phyloP scores from a whole-genome alignment of 2,797 vertebrate genomes.

The Anisognathus igniventris region DNA sequence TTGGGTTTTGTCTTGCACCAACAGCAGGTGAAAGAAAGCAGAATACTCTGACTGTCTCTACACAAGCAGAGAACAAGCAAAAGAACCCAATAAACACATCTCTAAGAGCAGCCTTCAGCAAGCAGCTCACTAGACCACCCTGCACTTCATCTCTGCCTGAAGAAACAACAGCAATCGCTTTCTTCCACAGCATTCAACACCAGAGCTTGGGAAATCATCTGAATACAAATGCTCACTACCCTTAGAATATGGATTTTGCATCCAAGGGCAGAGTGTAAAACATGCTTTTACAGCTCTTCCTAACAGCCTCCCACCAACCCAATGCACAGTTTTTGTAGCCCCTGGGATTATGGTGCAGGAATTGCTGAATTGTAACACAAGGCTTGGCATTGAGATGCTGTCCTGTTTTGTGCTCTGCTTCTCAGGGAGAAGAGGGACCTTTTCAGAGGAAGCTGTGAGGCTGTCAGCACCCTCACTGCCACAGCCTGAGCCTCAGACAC shows the following conservation, averaged over 20 bases:
- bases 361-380: neutral
- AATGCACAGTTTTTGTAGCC: neutral
- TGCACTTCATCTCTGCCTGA: neutral
- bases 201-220: neutral
- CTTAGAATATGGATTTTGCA: neutral
- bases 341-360: neutral
- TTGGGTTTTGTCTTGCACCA: neutral
- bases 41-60: neutral
- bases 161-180: neutral
- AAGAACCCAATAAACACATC: neutral
- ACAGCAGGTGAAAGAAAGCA: neutral
- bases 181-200: neutral
- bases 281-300: neutral
- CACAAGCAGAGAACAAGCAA: neutral
- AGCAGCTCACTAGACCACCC: neutral
- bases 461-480: neutral
- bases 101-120: neutral
- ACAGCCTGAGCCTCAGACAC: neutral
- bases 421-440: neutral
- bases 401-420: neutral
- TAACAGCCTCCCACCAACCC: neutral
- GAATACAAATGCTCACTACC: slow-evolving; percentile 23
- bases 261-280: neutral
- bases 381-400: rapidly evolving
- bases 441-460: neutral